Conservation (phyloP, 2,113 vertebrate species). For the Sander vitreus region DNA sequence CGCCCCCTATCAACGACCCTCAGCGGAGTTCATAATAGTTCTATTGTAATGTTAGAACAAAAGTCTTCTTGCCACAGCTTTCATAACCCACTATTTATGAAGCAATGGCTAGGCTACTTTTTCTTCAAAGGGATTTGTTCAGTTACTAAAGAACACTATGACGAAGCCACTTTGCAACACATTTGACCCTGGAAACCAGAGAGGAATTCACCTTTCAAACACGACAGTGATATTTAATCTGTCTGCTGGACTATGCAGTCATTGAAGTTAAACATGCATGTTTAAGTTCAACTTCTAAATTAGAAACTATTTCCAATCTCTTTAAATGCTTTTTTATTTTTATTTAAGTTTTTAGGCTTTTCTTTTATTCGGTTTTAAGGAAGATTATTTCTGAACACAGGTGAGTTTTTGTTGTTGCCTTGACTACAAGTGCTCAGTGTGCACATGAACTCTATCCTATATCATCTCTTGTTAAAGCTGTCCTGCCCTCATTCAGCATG, state of each 20-base stretch:
- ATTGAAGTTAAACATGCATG: not conserved
- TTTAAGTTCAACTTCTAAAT: not conserved
- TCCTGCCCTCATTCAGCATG: not conserved
- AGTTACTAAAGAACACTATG: not conserved
- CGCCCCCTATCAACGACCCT: not conserved
- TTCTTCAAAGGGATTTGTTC: not conserved
- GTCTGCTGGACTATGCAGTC: not conserved
- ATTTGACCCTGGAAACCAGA: not conserved
- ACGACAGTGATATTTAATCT: not conserved
- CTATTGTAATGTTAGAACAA: conserved; percentile 3
- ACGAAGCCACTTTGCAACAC: not conserved
- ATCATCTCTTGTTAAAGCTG: not conserved
- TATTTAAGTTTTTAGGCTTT: not conserved
- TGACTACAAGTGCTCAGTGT: not conserved
- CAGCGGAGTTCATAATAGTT: not conserved
- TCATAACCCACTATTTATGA: not conserved
- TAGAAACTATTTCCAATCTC: not conserved
- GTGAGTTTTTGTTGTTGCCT: conserved; percentile 4
- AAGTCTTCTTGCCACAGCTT: not conserved
- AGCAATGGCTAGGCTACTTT: not conserved
- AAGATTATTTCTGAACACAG: not conserved
- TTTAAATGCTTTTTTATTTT: not conserved
- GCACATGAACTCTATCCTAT: not conserved
- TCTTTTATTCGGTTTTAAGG: not conserved
- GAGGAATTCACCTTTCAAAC: not conserved